A percentile compares a stretch with the other conserved stretches of the same genome.
Conservation (phyloP, 2,888 invertebrate genomes). For the Tenthredo livida region DNA sequence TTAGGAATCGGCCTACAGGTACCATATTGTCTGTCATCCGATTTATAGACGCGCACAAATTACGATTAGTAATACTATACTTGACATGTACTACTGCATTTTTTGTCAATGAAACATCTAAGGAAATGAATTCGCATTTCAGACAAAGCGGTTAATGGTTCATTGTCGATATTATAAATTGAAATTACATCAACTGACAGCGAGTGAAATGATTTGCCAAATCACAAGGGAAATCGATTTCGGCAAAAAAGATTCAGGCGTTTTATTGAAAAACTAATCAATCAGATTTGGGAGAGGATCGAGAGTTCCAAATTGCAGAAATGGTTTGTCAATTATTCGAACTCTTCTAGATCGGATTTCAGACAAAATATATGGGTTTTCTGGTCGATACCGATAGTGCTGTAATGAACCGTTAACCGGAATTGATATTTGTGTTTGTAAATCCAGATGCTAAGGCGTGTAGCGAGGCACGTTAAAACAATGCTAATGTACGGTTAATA, state of each 20-base stretch:
- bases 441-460: not conserved
- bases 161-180: not conserved
- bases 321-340: not conserved
- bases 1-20: not conserved
- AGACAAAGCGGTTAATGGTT: not conserved
- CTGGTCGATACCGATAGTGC: not conserved
- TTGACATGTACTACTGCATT: not conserved
- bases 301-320: not conserved
- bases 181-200: not conserved
- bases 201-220: not conserved
- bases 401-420: constrained; percentile 1
- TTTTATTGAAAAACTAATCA: not conserved
- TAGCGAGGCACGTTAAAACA: constrained; percentile 22
- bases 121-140: not conserved
- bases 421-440: not conserved
- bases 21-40: not conserved
- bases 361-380: not conserved
- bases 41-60: not conserved
- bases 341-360: not conserved
- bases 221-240: not conserved
- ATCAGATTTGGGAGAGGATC: not conserved
- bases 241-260: not conserved
- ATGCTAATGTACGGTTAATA: constrained; percentile 49
- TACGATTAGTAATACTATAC: not conserved
- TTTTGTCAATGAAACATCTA: not conserved